phyloP scores from a whole-genome alignment of 1,140 invertebrate genomes.

The Eufriesea mexicana region DNA sequence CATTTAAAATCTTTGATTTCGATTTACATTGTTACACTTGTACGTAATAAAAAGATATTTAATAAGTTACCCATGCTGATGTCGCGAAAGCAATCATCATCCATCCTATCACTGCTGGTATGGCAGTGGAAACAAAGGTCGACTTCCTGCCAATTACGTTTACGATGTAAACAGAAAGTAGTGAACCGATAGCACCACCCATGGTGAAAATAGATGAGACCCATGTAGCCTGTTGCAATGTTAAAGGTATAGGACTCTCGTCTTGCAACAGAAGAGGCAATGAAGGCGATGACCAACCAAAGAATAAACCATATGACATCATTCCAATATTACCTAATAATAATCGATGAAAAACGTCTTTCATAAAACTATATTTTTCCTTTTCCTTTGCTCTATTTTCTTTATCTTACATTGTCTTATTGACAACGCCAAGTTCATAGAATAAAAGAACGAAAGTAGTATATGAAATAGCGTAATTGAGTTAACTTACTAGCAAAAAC shows the following conservation, averaged over 20 bases:
- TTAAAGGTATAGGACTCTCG: conserved; percentile 43
- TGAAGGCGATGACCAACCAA: conserved; percentile 62
- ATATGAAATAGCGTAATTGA: background rate
- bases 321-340: conserved; percentile 53
- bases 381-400: background rate
- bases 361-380: background rate
- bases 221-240: conserved; percentile 45
- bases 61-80: conserved; percentile 73
- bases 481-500: conserved; percentile 21
- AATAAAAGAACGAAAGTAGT: too few species aligned
- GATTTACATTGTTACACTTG: background rate
- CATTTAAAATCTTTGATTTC: background rate
- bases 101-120: conserved; percentile 86
- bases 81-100: conserved; percentile 83
- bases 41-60: background rate
- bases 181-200: background rate
- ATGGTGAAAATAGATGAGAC: conserved; percentile 43
- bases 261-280: conserved; percentile 32
- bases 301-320: conserved; percentile 35
- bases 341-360: background rate
- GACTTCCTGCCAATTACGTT: conserved; percentile 84
- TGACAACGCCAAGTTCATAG: background rate
- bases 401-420: background rate
- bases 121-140: conserved; percentile 83
- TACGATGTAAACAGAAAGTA: conserved; percentile 27